phyloP scores from a whole-genome alignment of 2,888 invertebrate genomes.

The Lithophane leautieri region DNA sequence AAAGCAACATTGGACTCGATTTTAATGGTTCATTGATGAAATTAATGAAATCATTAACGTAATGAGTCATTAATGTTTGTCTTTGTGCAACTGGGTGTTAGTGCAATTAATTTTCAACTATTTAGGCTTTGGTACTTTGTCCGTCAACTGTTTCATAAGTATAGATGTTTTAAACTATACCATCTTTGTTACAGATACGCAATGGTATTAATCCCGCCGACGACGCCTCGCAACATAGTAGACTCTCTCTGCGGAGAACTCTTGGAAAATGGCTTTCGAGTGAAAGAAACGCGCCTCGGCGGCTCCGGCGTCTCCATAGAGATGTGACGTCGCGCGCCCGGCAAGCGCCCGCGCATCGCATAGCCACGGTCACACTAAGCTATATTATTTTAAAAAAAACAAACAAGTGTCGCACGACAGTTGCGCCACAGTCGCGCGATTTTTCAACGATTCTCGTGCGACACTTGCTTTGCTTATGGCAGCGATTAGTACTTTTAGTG shows the following conservation, averaged over 20 bases:
- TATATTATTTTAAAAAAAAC: slow-evolving; percentile 46
- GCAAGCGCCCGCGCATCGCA: slow-evolving; percentile 64
- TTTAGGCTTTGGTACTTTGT: no score
- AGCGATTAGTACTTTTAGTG: slow-evolving; percentile 45
- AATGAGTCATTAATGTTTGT: no score
- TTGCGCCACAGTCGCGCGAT: slow-evolving; percentile 31
- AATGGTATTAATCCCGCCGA: slow-evolving; percentile 85
- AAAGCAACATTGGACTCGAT: no score
- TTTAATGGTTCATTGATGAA: no score
- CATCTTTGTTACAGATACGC: slow-evolving; percentile 82
- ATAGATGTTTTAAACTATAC: not conserved
- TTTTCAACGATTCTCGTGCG: slow-evolving; percentile 41
- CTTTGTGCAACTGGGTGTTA: no score
- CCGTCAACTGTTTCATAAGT: not conserved
- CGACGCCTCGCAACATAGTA: slow-evolving; percentile 78
- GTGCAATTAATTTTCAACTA: no score
- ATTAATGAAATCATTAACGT: no score
- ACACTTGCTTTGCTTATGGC: slow-evolving; percentile 36
- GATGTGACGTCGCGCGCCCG: slow-evolving; percentile 77
- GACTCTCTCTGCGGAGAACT: slow-evolving; percentile 84
- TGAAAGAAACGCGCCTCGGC: slow-evolving; percentile 90
- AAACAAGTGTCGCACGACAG: slow-evolving; percentile 39
- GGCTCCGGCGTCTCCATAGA: slow-evolving; percentile 90
- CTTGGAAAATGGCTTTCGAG: slow-evolving; percentile 87
- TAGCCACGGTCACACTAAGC: slow-evolving; percentile 55